Evolutionary conservation across 92 coral and sea anemone genomes (phyloP), one percentile per base, ranked within the genome.

Genomic region (Phenganax stokvisi): DNA sequence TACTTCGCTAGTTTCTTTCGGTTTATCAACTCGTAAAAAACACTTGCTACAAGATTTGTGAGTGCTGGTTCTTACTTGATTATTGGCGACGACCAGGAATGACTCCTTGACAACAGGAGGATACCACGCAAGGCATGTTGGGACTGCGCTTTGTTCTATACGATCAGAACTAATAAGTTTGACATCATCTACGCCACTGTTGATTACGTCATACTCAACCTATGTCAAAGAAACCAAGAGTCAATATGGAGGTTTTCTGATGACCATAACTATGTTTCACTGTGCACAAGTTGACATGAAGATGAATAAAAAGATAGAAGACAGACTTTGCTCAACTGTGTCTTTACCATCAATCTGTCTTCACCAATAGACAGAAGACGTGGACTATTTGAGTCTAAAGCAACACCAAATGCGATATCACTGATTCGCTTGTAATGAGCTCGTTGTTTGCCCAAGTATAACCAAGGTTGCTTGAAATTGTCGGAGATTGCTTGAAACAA

Each of bases 21-120:
- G 25, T 20, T 20, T 20, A 20, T 20, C 25, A 20, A 20, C 25
- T 20, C 25, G 25, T 20, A 12, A 64, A 64, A 31, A 20, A 47
- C 29, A 20, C 47, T 12, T 16, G 47, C 72, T 6, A 30, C 28
- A 62, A 10, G 27, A 12, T 56, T 10, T 28, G 71, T 81, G 69
- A 64, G 53, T 54, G 57, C 66, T 47, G 25, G 12, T 20, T 57
- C 55, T 17, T 28, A 89, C 96, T 87, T 93, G 97, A 83, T 94
- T 96, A 29, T 92, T 92, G 6, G 97, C 98, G 57, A 94, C 89
- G n/a, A 87, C 90, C 9, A 94, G 89, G 74, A 94, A 94, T 72
- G 92, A 88, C 84, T 94, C 98, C 76, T 94, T 94, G 84, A 94
- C 97, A 70, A 94, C 92, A 1, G 98, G 97, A 13, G 98, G 98